Percentiles rank a stretch among this genome's conserved stretches.
These are phyloP conservation scores for Pegoplata infirma DNA, from an alignment of 2,888 invertebrate genomes.

Conservation along the genomic window DNA sequence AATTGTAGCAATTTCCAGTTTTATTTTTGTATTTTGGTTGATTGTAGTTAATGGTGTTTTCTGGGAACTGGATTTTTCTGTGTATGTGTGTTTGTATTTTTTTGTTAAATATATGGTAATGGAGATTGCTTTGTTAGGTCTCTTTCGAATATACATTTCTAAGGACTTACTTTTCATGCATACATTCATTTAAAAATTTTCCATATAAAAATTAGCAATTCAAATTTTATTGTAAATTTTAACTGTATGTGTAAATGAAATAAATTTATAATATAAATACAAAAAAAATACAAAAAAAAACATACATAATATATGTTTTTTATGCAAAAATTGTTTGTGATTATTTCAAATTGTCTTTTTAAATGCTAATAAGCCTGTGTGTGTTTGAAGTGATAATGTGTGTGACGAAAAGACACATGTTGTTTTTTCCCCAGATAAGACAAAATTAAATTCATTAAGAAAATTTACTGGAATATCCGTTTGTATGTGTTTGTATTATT, in stretches of 20 bases:
- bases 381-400: neutral
- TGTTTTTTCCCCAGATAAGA: constrained; percentile 7
- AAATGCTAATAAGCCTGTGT: neutral
- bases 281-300: neutral
- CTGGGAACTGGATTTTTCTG: constrained; percentile 18
- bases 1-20: constrained; percentile 68
- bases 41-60: constrained; percentile 25
- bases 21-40: constrained; percentile 47
- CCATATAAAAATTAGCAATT: constrained; percentile 50
- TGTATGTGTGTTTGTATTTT: no score
- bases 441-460: constrained; percentile 17
- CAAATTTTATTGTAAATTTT: constrained; percentile 46
- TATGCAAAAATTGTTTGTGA: neutral
- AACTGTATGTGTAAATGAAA: neutral
- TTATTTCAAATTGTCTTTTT: constrained; percentile 7
- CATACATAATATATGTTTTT: neutral
- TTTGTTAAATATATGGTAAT: constrained; percentile 16
- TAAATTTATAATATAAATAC: neutral
- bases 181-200: neutral
- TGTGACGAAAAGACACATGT: neutral
- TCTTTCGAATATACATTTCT: no score
- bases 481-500: no score
- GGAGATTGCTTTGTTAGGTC: constrained; percentile 22
- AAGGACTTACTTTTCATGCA: no score
- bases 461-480: no score